These are phyloP conservation scores for Oeneis ivallda DNA, from an alignment of 2,888 invertebrate species.

Conservation along the genomic window DNA sequence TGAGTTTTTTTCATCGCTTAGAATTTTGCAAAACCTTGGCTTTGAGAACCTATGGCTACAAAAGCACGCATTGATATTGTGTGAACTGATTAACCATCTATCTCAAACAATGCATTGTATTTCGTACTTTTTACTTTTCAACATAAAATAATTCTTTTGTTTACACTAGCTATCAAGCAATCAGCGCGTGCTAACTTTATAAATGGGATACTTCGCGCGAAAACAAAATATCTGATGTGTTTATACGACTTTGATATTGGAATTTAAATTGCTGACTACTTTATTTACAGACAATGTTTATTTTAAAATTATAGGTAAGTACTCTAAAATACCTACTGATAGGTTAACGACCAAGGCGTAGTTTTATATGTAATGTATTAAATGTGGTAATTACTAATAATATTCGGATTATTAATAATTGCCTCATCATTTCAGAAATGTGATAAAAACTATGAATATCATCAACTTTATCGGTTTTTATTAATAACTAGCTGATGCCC, in stretches of 20 bases:
- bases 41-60: not conserved
- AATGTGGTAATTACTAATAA: too few relatives aligned
- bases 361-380: too few relatives aligned
- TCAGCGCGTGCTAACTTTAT: conserved; percentile 36
- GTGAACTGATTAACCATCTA: conserved; percentile 1
- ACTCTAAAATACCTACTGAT: too few relatives aligned
- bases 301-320: not conserved
- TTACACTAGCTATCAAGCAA: conserved; percentile 35
- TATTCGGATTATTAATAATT: too few relatives aligned
- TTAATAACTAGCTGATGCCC: too few relatives aligned
- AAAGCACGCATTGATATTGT: not conserved
- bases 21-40: too few relatives aligned
- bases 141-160: conserved; percentile 35
- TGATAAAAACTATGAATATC: too few relatives aligned
- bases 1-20: too few relatives aligned
- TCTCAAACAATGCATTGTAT: not conserved
- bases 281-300: conserved; percentile 15
- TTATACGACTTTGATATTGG: conserved; percentile 26
- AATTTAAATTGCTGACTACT: conserved; percentile 28
- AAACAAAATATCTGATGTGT: conserved; percentile 26
- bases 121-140: conserved; percentile 19
- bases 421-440: too few relatives aligned
- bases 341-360: too few relatives aligned
- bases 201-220: conserved; percentile 31
- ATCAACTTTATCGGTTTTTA: too few relatives aligned